These are phyloP conservation scores for Gymnocheta viridis DNA, from an alignment of 2,888 invertebrate genomes.

Conservation along the genomic window DNA sequence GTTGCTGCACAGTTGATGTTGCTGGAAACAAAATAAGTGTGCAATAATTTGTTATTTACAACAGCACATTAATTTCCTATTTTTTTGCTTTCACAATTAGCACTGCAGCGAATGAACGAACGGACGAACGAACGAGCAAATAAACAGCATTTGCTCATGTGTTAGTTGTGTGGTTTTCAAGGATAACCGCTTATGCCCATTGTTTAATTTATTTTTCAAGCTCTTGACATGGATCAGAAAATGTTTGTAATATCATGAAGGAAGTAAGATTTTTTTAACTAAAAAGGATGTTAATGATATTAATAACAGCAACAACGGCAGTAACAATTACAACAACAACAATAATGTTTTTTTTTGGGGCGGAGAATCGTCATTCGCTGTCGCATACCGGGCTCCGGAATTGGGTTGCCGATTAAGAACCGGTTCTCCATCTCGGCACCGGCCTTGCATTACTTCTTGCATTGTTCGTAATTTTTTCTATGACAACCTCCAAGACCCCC, in stretches of 20 bases:
- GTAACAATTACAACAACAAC: no score
- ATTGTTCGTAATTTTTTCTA: no score
- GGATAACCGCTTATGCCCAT: background rate
- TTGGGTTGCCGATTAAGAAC: no score
- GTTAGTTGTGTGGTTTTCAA: background rate
- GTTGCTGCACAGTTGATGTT: constrained; percentile 50
- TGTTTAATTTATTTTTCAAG: background rate
- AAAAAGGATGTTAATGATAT: background rate
- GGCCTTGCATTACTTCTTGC: no score
- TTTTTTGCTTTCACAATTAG: constrained; percentile 69
- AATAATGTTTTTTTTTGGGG: no score
- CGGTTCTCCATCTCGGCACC: no score
- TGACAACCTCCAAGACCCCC: no score
- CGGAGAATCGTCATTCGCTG: no score
- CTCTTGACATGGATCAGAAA: no score
- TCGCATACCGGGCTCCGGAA: no score
- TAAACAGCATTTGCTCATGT: constrained; percentile 29
- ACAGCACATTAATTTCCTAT: constrained; percentile 72
- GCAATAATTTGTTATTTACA: constrained; percentile 74
- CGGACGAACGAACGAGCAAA: constrained; percentile 11
- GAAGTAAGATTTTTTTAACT: background rate
- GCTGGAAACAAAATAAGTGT: constrained; percentile 71
- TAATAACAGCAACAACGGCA: no score
- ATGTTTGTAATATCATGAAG: background rate
- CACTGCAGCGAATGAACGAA: constrained; percentile 57